Base-by-base conservation (phyloP, 2,113 vertebrate genomes). In the Dendropsophus ebraccatus region DNA sequence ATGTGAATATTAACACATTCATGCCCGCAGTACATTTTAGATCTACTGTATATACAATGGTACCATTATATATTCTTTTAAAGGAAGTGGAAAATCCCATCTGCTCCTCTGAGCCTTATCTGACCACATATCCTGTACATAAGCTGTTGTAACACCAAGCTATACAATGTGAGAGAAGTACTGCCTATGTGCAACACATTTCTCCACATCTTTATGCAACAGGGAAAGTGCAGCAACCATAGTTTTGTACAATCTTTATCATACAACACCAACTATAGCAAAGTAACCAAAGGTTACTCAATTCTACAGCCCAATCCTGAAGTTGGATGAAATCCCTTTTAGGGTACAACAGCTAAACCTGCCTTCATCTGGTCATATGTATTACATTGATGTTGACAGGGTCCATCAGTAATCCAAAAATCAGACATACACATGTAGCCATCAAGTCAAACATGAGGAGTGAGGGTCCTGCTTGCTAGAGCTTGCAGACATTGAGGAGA, bases 61-160 rank as follows among this genome's bases (percentile, higher is more conserved):
- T 28, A 32, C 62, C 28, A 32, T 67, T 67, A 30, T 67, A 41
- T 67, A 37, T 32, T 19, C 17, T 19, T 19, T 35, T 35, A 8
- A 6, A 32, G 12, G 23, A 8, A n/a, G 14, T 4, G 3, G 16
- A 12, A 67, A 1, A 30, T 14, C 41, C 41, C 41, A 41, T 41
- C 3, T 41, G 41, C 41, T 67, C 8, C 8, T 23, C 70, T 45
- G 12, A 45, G 21, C 30, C 21, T 73, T n/a, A 16, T 16, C 21
- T 74, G 12, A 74, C 41, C 37, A 74, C 72, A 74, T 25, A 47
- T 74, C 41, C 72, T 49, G 37, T 28, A 41, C 72, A 47, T 45
- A 45, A 13, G 9, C 70, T 45, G 10, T 73, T 73, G 70, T 74
- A 74, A 74, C 41, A 47, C 45, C 19, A 45, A 37, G 21, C 69